A percentile compares a stretch with the other conserved stretches of the same genome.
Conservation (phyloP, 2,797 vertebrate genomes). For the Amazonetta brasiliensis region DNA sequence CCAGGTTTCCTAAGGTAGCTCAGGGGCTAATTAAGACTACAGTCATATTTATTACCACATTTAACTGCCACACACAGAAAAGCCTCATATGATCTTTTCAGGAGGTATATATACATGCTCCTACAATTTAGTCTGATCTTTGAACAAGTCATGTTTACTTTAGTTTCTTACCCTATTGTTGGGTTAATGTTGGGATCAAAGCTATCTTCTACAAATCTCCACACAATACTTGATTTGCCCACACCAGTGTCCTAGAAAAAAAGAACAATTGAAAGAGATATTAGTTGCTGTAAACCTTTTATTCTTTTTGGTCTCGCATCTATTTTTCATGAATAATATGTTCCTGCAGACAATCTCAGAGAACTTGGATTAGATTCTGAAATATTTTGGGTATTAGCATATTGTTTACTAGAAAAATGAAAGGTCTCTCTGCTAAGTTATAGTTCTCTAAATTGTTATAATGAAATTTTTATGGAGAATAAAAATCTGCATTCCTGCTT, state of each 20-base stretch:
- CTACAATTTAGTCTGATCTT: not conserved
- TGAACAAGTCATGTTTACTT: not conserved
- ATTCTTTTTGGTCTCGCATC: not conserved
- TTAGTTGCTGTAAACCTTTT: not conserved
- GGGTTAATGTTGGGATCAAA: constrained; percentile 99
- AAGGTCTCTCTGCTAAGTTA: not conserved
- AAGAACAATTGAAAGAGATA: not conserved
- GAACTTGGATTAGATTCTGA: not conserved
- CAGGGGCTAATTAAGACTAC: not conserved
- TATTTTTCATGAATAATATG: not conserved
- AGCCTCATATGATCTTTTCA: not conserved
- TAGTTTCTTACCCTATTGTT: constrained; percentile 92
- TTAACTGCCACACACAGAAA: not conserved
- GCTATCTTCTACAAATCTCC: constrained; percentile 97
- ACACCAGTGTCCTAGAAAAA: constrained; percentile 85
- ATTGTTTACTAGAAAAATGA: not conserved
- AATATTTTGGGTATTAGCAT: not conserved
- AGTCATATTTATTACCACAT: not conserved
- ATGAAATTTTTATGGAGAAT: not conserved
- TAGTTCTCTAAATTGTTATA: not conserved
- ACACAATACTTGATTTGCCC: constrained; percentile 91
- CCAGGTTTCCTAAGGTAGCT: not conserved
- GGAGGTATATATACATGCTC: not conserved
- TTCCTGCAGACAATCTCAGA: not conserved
- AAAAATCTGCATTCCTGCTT: not conserved